Base-by-base conservation (phyloP, 2,797 vertebrate species). In the Pseudomugil tenellus region DNA sequence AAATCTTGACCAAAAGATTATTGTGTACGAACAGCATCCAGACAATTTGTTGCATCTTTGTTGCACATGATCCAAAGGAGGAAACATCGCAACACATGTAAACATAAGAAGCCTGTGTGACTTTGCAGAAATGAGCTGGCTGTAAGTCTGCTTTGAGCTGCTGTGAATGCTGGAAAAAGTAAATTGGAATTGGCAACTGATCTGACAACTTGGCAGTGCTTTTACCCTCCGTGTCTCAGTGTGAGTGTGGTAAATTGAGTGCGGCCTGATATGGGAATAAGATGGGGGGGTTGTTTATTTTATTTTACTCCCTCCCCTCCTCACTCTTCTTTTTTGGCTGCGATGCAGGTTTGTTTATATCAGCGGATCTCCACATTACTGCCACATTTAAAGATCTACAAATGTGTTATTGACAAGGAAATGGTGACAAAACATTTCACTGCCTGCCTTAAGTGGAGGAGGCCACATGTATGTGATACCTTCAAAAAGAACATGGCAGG, bases 141-240 rank as follows among this genome's bases (percentile, higher is more conserved):
- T 84, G 58, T 8, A 25, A 63, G 25, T 41, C 73, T 39, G 66
- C 67, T 84, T 58, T 58, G 58, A 88, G 81, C 84, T 90, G 87
- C 89, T 86, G 87, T 72, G 79, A 79, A 77, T 68, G 67, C 72
- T 79, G 75, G 72, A 78, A 85, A 73, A 87, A 83, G 81, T 77
- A 79, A 92, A 88, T 84, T 89, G 78, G 76, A 86, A 76, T 75
- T 84, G 89, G 88, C 83, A 58, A 69, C 72, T 51, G 76, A 80
- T 89, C 85, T 85, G 84, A 90, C 82, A 85, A 69, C 72, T 89
- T 90, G 88, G 86, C 89, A 70, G 64, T 14, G 67, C 52, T 77
- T 57, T 78, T 69, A 56, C 73, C 21, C 59, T 25, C 70, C 69
- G 51, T 49, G 86, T 83, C 85, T 89, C 65, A 37, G 69, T 72